Percentiles rank a stretch among this genome's conserved stretches.
phyloP scores from a whole-genome alignment of 2,113 vertebrate genomes.

The Myiopsitta monachus region DNA sequence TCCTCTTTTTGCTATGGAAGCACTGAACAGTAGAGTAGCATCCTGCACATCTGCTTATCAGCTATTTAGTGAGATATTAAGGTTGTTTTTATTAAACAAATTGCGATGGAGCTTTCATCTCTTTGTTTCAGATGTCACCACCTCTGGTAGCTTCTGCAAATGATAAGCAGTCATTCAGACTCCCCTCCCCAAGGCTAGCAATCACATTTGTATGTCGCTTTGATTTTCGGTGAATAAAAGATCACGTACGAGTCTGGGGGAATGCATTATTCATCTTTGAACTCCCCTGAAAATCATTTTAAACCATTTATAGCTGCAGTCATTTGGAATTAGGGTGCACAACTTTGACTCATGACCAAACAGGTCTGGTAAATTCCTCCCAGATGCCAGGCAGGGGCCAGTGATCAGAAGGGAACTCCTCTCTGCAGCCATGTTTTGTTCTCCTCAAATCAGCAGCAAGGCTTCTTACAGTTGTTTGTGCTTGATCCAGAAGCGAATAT shows the following conservation, averaged over 20 bases:
- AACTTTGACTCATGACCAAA: background rate
- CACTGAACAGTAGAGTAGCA: background rate
- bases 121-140: background rate
- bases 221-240: conserved; percentile 11
- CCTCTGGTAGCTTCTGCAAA: background rate
- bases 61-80: background rate
- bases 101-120: background rate
- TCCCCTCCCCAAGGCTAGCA: background rate
- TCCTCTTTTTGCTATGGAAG: background rate
- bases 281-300: background rate
- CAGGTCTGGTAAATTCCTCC: conserved; percentile 7
- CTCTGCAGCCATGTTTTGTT: background rate
- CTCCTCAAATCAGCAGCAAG: background rate
- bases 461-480: background rate
- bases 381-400: background rate
- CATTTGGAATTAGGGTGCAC: background rate
- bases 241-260: background rate
- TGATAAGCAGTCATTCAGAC: background rate
- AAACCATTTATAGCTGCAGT: background rate
- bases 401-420: background rate
- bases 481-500: background rate
- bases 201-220: background rate
- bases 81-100: background rate
- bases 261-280: background rate
- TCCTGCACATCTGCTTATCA: background rate